Conservation (phyloP, 2,113 vertebrate genomes). For the Fregetta grallaria region DNA sequence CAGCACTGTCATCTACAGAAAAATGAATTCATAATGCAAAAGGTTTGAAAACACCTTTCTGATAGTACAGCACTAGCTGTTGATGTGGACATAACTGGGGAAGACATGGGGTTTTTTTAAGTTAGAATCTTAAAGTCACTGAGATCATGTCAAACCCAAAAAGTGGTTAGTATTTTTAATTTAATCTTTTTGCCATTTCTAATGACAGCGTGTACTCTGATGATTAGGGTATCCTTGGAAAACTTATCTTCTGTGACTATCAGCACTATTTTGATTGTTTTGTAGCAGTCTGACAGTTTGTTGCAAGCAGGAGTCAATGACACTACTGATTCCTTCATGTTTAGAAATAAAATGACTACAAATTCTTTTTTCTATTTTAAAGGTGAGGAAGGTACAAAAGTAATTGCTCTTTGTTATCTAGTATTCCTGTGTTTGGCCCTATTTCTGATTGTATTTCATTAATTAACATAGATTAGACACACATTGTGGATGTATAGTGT, state of each 20-base stretch:
- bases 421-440: not conserved
- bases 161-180: not conserved
- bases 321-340: not conserved
- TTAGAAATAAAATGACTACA: not conserved
- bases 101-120: not conserved
- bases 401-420: not conserved
- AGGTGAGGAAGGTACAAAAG: not conserved
- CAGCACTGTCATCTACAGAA: not conserved
- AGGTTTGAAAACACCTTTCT: not conserved
- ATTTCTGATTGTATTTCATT: not conserved
- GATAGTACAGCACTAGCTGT: not conserved
- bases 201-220: not conserved
- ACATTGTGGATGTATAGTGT: not conserved
- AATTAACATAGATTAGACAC: not conserved
- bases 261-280: not conserved
- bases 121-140: not conserved
- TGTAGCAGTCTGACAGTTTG: not conserved
- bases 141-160: not conserved
- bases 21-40: not conserved
- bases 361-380: not conserved
- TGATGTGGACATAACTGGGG: not conserved
- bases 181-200: not conserved
- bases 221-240: not conserved
- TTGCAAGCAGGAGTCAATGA: not conserved
- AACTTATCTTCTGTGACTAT: not conserved